Percentiles rank a stretch among this genome's conserved stretches.
Evolutionary conservation across 2,113 vertebrate species (phyloP).

Genomic region (Ptyas mucosa): DNA sequence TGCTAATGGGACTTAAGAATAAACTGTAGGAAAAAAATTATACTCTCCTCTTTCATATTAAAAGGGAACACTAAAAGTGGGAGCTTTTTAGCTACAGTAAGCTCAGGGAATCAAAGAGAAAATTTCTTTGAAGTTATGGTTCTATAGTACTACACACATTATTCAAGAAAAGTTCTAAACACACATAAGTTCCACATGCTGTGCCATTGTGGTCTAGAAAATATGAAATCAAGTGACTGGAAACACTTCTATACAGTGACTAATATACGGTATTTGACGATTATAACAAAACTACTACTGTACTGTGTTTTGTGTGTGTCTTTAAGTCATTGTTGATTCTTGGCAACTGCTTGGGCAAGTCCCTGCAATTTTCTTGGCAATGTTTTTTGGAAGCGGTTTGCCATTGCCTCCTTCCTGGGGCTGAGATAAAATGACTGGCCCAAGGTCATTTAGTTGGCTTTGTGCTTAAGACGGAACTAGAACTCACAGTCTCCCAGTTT

Average conservation of each 20-base stretch:
- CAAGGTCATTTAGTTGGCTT: background rate
- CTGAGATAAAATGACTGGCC: background rate
- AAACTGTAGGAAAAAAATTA: slow-evolving; percentile 53
- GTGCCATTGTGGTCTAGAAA: background rate
- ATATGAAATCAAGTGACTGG: background rate
- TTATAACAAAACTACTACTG: background rate
- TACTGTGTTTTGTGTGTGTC: background rate
- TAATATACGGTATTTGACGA: background rate
- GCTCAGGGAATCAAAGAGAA: slow-evolving; percentile 52
- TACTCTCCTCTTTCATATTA: slow-evolving; percentile 56
- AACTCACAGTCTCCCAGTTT: background rate
- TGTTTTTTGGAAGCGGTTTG: background rate
- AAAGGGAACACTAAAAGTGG: slow-evolving; percentile 59
- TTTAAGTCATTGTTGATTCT: background rate
- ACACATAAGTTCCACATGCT: slow-evolving; percentile 6
- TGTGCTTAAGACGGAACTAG: background rate
- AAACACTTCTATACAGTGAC: background rate
- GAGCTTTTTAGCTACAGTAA: slow-evolving; percentile 57
- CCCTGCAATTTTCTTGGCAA: background rate
- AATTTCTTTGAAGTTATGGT: slow-evolving; percentile 49
- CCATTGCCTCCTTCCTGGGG: background rate
- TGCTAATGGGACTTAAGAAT: slow-evolving; percentile 67
- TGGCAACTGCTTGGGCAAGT: background rate
- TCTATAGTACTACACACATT: slow-evolving; percentile 28
- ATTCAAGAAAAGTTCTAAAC: slow-evolving; percentile 51